Evolutionary conservation across 2,888 invertebrate species (phyloP).

Genomic region (Carcina quercana): DNA sequence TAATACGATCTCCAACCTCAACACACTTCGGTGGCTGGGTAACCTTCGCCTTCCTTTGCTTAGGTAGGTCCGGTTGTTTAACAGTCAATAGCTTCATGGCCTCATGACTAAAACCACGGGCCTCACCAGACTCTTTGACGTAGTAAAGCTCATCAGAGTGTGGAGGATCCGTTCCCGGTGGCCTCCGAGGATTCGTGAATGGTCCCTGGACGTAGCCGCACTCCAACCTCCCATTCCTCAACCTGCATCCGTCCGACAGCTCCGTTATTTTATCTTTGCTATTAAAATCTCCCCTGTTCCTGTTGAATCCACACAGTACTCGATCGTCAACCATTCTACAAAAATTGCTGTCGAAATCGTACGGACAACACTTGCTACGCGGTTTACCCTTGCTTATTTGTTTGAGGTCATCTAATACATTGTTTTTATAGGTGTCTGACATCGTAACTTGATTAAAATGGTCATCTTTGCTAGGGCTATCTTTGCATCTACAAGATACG

Average conservation of each 20-base stretch:
- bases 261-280: conserved; percentile 18
- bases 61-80: too few relatives aligned
- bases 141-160: conserved; percentile 1
- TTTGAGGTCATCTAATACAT: background rate
- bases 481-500: background rate
- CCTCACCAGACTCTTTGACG: too few relatives aligned
- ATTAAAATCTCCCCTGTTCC: conserved; percentile 31
- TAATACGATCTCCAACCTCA: conserved; percentile 1
- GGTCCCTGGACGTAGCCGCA: conserved; percentile 48
- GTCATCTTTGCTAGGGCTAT: background rate
- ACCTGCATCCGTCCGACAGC: conserved; percentile 38
- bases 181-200: conserved; percentile 30
- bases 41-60: conserved; percentile 3
- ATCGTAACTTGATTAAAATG: background rate
- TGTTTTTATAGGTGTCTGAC: background rate
- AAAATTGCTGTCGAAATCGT: conserved; percentile 39
- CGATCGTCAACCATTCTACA: conserved; percentile 46
- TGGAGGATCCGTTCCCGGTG: conserved; percentile 14
- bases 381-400: conserved; percentile 4
- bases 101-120: too few relatives aligned
- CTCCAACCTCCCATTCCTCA: conserved; percentile 46
- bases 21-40: conserved; percentile 1
- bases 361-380: conserved; percentile 45
- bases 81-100: too few relatives aligned
- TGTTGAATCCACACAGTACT: conserved; percentile 48